Evolutionary conservation across 2,888 invertebrate species (phyloP), one percentile per base, ranked within the genome.

Genomic region (Plebejus melissa): DNA sequence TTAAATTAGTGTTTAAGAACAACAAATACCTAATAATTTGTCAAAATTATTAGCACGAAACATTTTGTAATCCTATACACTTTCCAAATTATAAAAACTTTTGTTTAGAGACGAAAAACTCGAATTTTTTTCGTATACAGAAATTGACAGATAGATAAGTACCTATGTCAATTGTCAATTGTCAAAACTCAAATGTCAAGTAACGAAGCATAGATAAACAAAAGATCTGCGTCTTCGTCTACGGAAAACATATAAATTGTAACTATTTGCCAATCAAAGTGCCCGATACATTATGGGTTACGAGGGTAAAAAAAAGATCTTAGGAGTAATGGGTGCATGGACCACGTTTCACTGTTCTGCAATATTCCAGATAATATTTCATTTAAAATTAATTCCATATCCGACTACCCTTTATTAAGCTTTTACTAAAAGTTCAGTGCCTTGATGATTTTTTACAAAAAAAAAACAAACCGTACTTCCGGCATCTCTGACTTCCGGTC

Each of bases 31-130:
- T 80, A 96, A 93, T 84, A 95, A 90, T 91, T 95, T 95, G 86
- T 96, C 95, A 86, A 95, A 96, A 88, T 94, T 94, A 82, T 93
- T 92, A 79, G 94, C 91, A 81, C 94, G 92, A 87, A 95, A 95
- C 95, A 95, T 96, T 82, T 90, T 94, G 85, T 82, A 82, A 79
- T 83, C 81, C 79, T 80, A 82, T 79, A 57, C 75, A 76, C 50
- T 80, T 77, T 78, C 77, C 76, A 82, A 81, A 81, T 65, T 60
- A 60, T 58, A 83, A 82, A 41, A 85, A 84, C 81, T 88, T 87
- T 86, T 88, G 85, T 89, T 88, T 87, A 87, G 86, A 82, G 88
- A 89, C 90, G 87, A 86, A 82, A 88, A 89, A 90, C 90, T 88
- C 87, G 88, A 80, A 81, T 80, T 87, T 87, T 86, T 88, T 88